Conservation (phyloP, 2,888 invertebrate genomes). For the Ornithoptera priamus region DNA sequence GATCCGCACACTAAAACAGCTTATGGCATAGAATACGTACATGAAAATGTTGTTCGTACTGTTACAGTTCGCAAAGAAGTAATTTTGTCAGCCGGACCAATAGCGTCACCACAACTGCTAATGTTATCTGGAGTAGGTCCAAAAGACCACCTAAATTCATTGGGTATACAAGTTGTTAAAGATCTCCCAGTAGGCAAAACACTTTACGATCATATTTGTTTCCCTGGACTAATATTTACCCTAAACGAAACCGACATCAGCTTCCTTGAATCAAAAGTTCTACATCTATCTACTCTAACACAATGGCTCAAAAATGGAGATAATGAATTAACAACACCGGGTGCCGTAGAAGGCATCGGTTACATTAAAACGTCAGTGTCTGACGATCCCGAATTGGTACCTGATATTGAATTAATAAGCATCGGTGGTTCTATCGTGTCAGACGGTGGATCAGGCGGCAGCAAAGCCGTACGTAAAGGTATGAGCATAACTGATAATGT, state of each 20-base stretch:
- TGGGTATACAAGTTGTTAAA: slow-evolving; percentile 80
- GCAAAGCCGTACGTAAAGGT: slow-evolving; percentile 69
- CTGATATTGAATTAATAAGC: slow-evolving; percentile 84
- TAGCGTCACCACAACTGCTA: slow-evolving; percentile 93
- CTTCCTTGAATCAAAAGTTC: slow-evolving; percentile 48
- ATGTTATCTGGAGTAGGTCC: slow-evolving; percentile 90
- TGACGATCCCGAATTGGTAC: slow-evolving; percentile 79
- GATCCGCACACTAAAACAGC: slow-evolving; percentile 82
- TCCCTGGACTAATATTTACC: slow-evolving; percentile 69
- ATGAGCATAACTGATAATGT: slow-evolving; percentile 79
- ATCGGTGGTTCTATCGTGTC: slow-evolving; percentile 82
- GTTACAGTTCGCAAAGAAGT: slow-evolving; percentile 87
- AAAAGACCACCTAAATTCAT: slow-evolving; percentile 70
- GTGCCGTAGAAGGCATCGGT: slow-evolving; percentile 84
- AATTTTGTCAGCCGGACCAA: slow-evolving; percentile 91
- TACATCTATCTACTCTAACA: slow-evolving; percentile 40
- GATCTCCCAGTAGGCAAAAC: slow-evolving; percentile 84
- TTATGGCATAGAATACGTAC: slow-evolving; percentile 83
- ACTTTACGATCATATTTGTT: slow-evolving; percentile 82
- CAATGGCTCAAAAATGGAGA: slow-evolving; percentile 64
- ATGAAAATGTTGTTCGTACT: slow-evolving; percentile 66
- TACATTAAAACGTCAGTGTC: slow-evolving; percentile 82
- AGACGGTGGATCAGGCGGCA: slow-evolving; percentile 74
- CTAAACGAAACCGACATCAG: slow-evolving; percentile 62
- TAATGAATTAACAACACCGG: slow-evolving; percentile 76